Conservation (phyloP, 2,888 invertebrate species). For the Mesorhabditis spiculigera region DNA sequence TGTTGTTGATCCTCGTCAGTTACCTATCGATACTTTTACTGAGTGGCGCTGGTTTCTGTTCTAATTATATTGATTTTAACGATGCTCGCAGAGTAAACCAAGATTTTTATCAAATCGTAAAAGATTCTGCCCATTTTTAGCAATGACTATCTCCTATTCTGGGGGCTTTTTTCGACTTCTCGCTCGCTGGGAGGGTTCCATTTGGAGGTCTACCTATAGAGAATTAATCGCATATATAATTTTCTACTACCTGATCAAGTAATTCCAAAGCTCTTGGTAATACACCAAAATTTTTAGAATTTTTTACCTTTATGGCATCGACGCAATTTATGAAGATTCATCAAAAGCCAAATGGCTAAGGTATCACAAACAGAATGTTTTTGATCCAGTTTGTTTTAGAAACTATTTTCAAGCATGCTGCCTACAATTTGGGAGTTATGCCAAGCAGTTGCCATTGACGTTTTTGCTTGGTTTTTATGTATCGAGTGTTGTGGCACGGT, state of each 20-base stretch:
- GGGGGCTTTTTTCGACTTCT: slow-evolving; percentile 36
- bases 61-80: no score
- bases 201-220: slow-evolving; percentile 28
- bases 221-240: no score
- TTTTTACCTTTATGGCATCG: slow-evolving; percentile 31
- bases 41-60: no score
- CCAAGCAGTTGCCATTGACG: slow-evolving; percentile 39
- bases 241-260: no score
- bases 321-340: slow-evolving; percentile 27
- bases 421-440: slow-evolving; percentile 37
- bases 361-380: no score
- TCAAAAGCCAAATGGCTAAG: slow-evolving; percentile 9
- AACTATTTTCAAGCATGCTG: slow-evolving; percentile 35
- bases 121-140: neutral
- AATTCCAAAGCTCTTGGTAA: no score
- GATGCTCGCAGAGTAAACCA: no score
- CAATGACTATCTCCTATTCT: slow-evolving; percentile 44
- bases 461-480: slow-evolving; percentile 52
- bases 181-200: slow-evolving; percentile 42
- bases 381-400: slow-evolving; percentile 14
- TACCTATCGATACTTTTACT: no score
- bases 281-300: no score
- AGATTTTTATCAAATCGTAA: no score
- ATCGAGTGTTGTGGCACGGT: slow-evolving; percentile 29
- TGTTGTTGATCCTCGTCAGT: no score